Base-by-base conservation (phyloP, 1,140 invertebrate genomes). In the Macrobrachium nipponense region DNA sequence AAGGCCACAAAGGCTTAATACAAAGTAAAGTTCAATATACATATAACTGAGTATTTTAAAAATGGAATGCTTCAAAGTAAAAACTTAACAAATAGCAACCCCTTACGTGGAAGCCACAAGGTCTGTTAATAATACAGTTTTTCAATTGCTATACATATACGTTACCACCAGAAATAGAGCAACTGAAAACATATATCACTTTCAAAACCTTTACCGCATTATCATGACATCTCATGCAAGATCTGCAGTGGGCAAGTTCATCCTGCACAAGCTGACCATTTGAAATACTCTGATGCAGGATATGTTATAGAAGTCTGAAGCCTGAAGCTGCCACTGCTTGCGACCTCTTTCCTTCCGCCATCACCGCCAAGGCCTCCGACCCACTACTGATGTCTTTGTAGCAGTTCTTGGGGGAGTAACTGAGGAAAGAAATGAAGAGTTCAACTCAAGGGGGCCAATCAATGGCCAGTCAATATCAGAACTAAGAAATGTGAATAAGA, bases 221-320 rank as follows among this genome's bases (percentile, higher is more conserved):
- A 51, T 51, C 51, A 8, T 51, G 51, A 51, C 51, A 51, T 51
- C 51, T 51, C 51, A 51, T 12, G 51, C 7, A 51, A 70, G 18
- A 43, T 43, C 68, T 43, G 36, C 68, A 70, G 68, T 27, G 18
- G 68, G 68, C 68, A 70, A 70, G 36, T 70, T 70, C 68, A 70
- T 70, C 68, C 68, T 70, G 68, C 68, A 43, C 68, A 70, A 70
- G 68, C 36, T 43, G 20, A 70, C 36, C 23, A 70, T 43, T 12
- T 43, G 68, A 23, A 70, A 70, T n/a, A 70, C 68, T n/a, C n/a
- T 70, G 20, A 70, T 70, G 36, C 68, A 70, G 68, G 51, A 51
- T 51, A 51, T 70, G 68, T 70, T 43, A 70, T 70, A 27, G 36
- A 27, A 15, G 23, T 70, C 68, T 27, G 36, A 70, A 27, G 68